These are phyloP conservation scores for Brachypalpus laphriformis DNA, from an alignment of 2,888 invertebrate genomes.

Conservation along the genomic window DNA sequence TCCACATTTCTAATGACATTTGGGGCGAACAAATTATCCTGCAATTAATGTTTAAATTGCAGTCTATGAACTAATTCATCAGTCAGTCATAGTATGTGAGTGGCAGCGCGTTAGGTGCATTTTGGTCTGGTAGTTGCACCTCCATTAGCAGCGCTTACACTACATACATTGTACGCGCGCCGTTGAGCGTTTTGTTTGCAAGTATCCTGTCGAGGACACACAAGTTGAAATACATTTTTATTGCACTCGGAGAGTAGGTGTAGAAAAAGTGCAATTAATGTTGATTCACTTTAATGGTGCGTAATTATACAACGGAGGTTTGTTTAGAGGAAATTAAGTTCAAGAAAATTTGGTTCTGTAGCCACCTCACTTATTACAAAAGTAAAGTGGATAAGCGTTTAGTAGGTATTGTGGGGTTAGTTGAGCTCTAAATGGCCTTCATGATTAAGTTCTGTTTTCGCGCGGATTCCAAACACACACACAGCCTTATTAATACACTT, in stretches of 20 bases:
- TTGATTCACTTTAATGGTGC: conserved; percentile 28
- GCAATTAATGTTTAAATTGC: conserved; percentile 72
- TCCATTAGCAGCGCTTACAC: background rate
- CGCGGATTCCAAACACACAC: too few relatives aligned
- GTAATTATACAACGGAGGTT: conserved; percentile 24
- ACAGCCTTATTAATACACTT: too few relatives aligned
- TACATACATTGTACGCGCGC: background rate
- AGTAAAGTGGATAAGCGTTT: too few relatives aligned
- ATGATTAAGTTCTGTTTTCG: too few relatives aligned
- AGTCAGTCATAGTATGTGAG: conserved; percentile 38
- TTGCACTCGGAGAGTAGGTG: background rate
- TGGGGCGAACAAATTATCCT: conserved; percentile 65
- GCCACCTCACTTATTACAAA: too few relatives aligned
- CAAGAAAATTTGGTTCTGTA: background rate
- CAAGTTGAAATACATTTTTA: conserved; percentile 24
- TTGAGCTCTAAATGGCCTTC: too few relatives aligned
- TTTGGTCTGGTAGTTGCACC: background rate
- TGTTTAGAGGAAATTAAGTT: background rate
- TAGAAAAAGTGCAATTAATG: conserved; percentile 43
- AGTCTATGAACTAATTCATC: conserved; percentile 71
- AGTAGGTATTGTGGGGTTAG: too few relatives aligned
- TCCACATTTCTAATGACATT: conserved; percentile 69
- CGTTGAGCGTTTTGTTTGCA: conserved; percentile 10
- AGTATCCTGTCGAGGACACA: conserved; percentile 58
- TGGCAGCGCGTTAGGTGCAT: background rate